A percentile compares a stretch with the other conserved stretches of the same genome.
These are phyloP conservation scores for Eumaeus atala DNA, from an alignment of 1,140 invertebrate species.

Conservation along the genomic window DNA sequence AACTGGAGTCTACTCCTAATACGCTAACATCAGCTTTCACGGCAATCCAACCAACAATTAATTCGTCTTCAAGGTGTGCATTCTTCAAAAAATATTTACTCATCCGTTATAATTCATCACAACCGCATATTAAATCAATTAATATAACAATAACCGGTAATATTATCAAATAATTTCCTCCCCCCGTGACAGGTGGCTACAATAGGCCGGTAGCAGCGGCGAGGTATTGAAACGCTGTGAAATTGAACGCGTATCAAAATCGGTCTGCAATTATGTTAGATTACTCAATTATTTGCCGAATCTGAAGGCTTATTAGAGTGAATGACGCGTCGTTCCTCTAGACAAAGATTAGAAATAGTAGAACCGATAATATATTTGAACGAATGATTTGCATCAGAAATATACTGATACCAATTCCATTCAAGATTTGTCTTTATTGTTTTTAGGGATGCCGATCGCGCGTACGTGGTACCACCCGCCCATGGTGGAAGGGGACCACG, in stretches of 20 bases:
- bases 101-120: not conserved
- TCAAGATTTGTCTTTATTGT: too few species aligned
- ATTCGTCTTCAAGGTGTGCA: not conserved
- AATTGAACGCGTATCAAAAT: conserved; percentile 21
- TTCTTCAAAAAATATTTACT: conserved; percentile 6
- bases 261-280: conserved; percentile 38
- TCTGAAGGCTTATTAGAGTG: conserved; percentile 48
- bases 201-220: conserved; percentile 16
- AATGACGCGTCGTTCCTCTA: conserved; percentile 43
- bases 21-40: too few species aligned
- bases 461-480: too few species aligned
- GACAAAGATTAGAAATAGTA: conserved; percentile 23
- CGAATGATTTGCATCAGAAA: too few species aligned
- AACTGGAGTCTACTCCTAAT: too few species aligned
- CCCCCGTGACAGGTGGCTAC: conserved; percentile 22
- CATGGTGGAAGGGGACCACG: too few species aligned
- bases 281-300: conserved; percentile 39
- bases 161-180: conserved; percentile 27
- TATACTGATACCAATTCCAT: too few species aligned
- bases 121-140: conserved; percentile 21
- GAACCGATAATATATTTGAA: conserved; percentile 1
- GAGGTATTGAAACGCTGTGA: conserved; percentile 29
- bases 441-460: too few species aligned
- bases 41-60: too few species aligned
- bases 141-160: conserved; percentile 20